A percentile compares a stretch with the other conserved stretches of the same genome.
These are phyloP conservation scores for Sepiola atlantica DNA, from an alignment of 2,888 invertebrate species.

Conservation along the genomic window DNA sequence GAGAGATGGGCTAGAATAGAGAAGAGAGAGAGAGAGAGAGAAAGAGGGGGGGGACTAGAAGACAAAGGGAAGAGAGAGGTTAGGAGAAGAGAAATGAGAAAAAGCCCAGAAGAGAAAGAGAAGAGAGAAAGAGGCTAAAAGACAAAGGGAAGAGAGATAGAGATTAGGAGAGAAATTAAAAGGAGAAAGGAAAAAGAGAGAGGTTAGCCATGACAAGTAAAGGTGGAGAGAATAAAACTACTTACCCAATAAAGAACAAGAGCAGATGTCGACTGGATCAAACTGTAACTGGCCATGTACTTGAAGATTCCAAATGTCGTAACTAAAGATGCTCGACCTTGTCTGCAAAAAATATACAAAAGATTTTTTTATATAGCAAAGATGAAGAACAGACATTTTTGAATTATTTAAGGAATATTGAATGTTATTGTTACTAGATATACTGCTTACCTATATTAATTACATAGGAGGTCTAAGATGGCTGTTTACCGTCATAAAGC, in stretches of 20 bases:
- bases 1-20: too few relatives aligned
- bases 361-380: not conserved
- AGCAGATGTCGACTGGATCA: constrained; percentile 85
- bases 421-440: too few relatives aligned
- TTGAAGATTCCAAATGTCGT: constrained; percentile 93
- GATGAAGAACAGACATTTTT: not conserved
- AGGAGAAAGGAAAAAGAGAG: not conserved
- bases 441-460: too few relatives aligned
- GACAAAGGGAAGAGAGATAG: not conserved
- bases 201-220: too few relatives aligned
- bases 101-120: not conserved
- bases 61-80: too few relatives aligned
- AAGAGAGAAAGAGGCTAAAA: not conserved
- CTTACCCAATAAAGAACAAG: constrained; percentile 77
- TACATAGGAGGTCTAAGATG: too few relatives aligned
- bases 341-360: constrained; percentile 63
- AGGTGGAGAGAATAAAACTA: not conserved
- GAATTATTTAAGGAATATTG: not conserved
- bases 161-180: not conserved
- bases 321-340: constrained; percentile 85
- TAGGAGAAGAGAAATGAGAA: too few relatives aligned
- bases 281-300: constrained; percentile 91
- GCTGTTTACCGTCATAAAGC: too few relatives aligned
- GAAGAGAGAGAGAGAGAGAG: too few relatives aligned
- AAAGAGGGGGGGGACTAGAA: too few relatives aligned